Percentiles rank a stretch among this genome's conserved stretches.
Evolutionary conservation across 2,797 vertebrate species (phyloP).

Genomic region (Oophaga sylvatica): DNA sequence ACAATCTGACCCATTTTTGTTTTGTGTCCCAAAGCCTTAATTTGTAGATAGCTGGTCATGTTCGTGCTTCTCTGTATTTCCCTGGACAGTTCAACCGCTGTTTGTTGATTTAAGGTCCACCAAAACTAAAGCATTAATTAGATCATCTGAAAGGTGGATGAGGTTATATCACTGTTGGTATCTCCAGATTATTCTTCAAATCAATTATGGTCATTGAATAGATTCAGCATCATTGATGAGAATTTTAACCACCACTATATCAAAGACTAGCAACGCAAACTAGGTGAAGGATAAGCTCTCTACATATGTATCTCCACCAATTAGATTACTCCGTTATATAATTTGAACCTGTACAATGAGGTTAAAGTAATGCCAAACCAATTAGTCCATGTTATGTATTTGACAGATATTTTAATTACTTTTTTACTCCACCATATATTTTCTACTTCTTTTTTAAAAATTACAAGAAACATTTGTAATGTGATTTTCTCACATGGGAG

Average conservation of each 20-base stretch:
- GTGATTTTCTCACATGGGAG: too few species aligned
- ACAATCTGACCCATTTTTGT: constrained; percentile 9
- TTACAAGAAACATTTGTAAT: too few species aligned
- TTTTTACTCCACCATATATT: too few species aligned
- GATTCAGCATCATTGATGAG: neutral
- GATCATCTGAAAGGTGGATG: neutral
- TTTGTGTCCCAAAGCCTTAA: neutral
- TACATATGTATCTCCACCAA: neutral
- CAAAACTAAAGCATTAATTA: neutral
- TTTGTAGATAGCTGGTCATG: neutral
- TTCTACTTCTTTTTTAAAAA: too few species aligned
- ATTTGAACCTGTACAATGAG: too few species aligned
- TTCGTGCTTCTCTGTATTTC: neutral
- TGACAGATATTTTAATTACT: too few species aligned
- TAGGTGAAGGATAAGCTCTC: neutral
- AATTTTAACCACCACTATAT: neutral
- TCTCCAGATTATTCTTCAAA: neutral
- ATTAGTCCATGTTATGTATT: too few species aligned
- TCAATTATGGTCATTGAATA: neutral
- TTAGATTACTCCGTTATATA: too few species aligned
- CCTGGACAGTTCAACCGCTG: neutral
- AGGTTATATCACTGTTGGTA: neutral
- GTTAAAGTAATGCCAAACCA: too few species aligned
- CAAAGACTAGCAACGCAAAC: neutral
- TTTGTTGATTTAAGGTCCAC: neutral